A percentile compares a stretch with the other conserved stretches of the same genome.
phyloP scores from a whole-genome alignment of 2,888 invertebrate species.

The Apamea anceps region DNA sequence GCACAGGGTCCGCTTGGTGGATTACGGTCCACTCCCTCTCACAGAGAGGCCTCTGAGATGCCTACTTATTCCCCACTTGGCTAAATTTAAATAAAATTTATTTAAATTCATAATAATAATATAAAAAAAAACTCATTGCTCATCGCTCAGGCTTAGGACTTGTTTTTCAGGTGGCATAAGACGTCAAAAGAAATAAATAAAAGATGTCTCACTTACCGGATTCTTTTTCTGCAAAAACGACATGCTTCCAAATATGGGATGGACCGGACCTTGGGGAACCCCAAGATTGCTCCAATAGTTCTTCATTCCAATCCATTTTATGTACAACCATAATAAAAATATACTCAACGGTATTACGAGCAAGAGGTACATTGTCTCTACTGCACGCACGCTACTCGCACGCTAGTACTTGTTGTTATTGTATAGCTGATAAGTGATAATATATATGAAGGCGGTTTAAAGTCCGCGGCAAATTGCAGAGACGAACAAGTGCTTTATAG shows the following conservation, averaged over 20 bases:
- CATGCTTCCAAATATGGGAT: slow-evolving; percentile 73
- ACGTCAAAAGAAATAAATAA: neutral
- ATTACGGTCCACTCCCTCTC: too few relatives aligned
- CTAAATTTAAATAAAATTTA: neutral
- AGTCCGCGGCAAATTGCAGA: neutral
- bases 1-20: too few relatives aligned
- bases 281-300: slow-evolving; percentile 65
- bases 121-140: too few relatives aligned
- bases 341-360: slow-evolving; percentile 12
- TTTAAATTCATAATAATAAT: too few relatives aligned
- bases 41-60: too few relatives aligned
- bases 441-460: slow-evolving; percentile 8
- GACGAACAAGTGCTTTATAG: neutral
- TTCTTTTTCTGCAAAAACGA: slow-evolving; percentile 72
- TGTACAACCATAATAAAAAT: slow-evolving; percentile 43
- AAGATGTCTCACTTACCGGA: slow-evolving; percentile 65
- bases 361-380: slow-evolving; percentile 42
- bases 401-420: neutral
- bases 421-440: slow-evolving; percentile 19
- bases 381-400: neutral
- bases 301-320: slow-evolving; percentile 60
- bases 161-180: neutral
- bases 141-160: neutral
- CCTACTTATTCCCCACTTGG: neutral
- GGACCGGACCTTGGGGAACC: slow-evolving; percentile 63